Base-by-base conservation (phyloP, 2,888 invertebrate species). In the Peribatodes rhomboidaria region DNA sequence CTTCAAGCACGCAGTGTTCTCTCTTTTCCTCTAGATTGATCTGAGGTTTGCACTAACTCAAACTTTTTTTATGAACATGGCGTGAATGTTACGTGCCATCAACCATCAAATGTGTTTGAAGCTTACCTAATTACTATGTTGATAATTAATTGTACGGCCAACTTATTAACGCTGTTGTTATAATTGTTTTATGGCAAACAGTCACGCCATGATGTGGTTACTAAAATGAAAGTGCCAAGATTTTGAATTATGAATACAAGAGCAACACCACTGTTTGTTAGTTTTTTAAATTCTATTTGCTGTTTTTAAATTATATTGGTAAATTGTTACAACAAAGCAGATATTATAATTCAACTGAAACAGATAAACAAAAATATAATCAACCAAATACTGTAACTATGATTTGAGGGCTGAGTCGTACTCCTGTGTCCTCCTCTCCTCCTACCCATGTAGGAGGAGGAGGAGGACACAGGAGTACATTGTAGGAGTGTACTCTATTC, bases 151-250 rank as follows among this genome's bases (percentile, higher is more conserved):
- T 64, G 59, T 61, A 50, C 49, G 18, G 63, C 49, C 46, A 65
- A 67, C 67, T 68, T 58, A 69, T 65, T 70, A 68, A 54, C 67
- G 47, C 61, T 57, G 54, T 49, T 49, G 50, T 59, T 59, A 42
- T 57, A 55, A 63, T 55, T 55, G 31, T 20, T 61, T 65, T 61
- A 65, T 62, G 35, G 61, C 50, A 16, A 39, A 39, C n/a, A 22
- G 66, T 57, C 69, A 71, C 68, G 69, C 50, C 52, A 67, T 59
- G 35, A 16, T 50, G 49, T 46, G 50, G 60, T 55, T 33, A 55
- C 37, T 59, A 37, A 44, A 65, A 54, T 50, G 49, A 42, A 54
- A 42, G 16, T 14, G 31, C 44, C 22, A n/a, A 33, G 47, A 37
- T 54, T 39, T 47, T 42, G 16, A 53, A 42, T 44, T 56, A 60